Evolutionary conservation across 2,113 vertebrate species (phyloP).

Genomic region (Rhinopomastus cyanomelas): DNA sequence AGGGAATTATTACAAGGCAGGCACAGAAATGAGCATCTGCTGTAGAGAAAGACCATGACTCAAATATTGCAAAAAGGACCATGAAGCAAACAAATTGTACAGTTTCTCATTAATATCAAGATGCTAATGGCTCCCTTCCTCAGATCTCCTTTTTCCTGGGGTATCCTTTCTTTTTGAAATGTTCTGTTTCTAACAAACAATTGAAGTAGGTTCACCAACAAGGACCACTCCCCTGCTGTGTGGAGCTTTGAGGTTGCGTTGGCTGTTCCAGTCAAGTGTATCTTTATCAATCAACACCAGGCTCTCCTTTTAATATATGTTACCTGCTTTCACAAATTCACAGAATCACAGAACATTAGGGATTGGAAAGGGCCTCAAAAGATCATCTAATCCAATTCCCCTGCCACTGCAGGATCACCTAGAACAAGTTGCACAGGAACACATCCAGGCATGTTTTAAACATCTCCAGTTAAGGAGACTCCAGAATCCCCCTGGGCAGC

Average conservation of each 20-base stretch:
- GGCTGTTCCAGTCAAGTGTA: not conserved
- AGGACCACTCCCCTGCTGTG: not conserved
- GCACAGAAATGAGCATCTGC: not conserved
- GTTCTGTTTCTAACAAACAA: constrained; percentile 21
- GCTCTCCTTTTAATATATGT: constrained; percentile 7
- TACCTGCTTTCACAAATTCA: too few relatives aligned
- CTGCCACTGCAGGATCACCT: too few relatives aligned
- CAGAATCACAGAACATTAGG: too few relatives aligned
- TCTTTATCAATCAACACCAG: constrained; percentile 31
- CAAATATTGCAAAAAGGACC: not conserved
- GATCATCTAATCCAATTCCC: too few relatives aligned
- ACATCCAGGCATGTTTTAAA: too few relatives aligned
- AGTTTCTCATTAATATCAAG: constrained; percentile 1
- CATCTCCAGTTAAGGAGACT: too few relatives aligned
- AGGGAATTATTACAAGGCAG: constrained; percentile 16
- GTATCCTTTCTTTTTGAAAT: constrained; percentile 21
- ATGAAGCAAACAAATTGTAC: constrained; percentile 10
- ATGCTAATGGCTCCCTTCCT: constrained; percentile 5
- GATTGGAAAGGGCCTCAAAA: too few relatives aligned
- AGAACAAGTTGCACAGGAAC: too few relatives aligned
- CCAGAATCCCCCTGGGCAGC: too few relatives aligned
- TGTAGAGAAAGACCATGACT: not conserved
- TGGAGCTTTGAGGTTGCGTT: constrained; percentile 21
- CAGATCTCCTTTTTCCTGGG: constrained; percentile 1
- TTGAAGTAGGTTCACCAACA: not conserved